Evolutionary conservation across 1,140 invertebrate genomes (phyloP).

Genomic region (Drosophila bocki): DNA sequence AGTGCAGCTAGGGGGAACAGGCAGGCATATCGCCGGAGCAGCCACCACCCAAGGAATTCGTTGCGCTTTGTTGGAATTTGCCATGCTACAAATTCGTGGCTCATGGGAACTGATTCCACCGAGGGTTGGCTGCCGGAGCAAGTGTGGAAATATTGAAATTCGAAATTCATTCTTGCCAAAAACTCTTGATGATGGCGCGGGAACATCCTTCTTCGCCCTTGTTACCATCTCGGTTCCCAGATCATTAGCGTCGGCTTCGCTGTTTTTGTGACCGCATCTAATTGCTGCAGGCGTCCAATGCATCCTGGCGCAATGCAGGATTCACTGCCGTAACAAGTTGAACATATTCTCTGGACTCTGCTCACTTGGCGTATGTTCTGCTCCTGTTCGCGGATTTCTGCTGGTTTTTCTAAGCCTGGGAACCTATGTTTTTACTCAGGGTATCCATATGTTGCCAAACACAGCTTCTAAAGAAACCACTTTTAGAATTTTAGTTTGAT

Average conservation of each 20-base stretch:
- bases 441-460: slow-evolving; percentile 21
- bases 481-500: neutral
- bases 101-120: slow-evolving; percentile 63
- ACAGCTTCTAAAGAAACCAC: neutral
- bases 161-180: slow-evolving; percentile 74
- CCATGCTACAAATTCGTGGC: slow-evolving; percentile 71
- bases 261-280: slow-evolving; percentile 75
- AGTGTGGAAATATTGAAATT: slow-evolving; percentile 77
- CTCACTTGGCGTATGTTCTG: slow-evolving; percentile 70
- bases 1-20: slow-evolving; percentile 60
- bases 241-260: slow-evolving; percentile 72
- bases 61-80: slow-evolving; percentile 77
- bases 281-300: slow-evolving; percentile 74
- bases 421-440: slow-evolving; percentile 62
- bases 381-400: slow-evolving; percentile 5
- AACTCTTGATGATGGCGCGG: slow-evolving; percentile 38
- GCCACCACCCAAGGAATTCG: slow-evolving; percentile 72
- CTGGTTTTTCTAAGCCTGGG: slow-evolving; percentile 69
- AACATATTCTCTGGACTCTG: slow-evolving; percentile 74
- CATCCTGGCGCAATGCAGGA: slow-evolving; percentile 22
- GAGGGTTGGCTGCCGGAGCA: slow-evolving; percentile 26
- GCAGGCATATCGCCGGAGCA: slow-evolving; percentile 28
- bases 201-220: slow-evolving; percentile 21
- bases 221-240: slow-evolving; percentile 64
- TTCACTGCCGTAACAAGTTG: slow-evolving; percentile 74